Conservation (phyloP, 2,888 invertebrate species). For the Microchrysa polita region DNA sequence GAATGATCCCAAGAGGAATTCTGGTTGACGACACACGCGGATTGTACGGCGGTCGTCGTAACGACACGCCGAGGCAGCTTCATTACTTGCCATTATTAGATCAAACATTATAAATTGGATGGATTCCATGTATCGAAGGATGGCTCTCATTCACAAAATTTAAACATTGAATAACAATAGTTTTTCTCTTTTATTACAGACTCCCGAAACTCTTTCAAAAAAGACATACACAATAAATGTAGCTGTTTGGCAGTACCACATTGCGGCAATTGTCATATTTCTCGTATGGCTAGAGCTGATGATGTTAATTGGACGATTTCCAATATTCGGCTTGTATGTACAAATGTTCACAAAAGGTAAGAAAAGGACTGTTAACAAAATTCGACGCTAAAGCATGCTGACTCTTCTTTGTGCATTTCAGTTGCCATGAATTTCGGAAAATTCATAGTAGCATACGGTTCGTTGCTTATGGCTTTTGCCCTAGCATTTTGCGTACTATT, state of each 20-base stretch:
- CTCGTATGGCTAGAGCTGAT: conserved; percentile 85
- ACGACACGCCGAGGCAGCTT: no score
- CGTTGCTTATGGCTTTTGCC: conserved; percentile 81
- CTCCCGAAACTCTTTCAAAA: conserved; percentile 58
- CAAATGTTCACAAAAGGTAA: conserved; percentile 85
- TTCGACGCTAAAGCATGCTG: no score
- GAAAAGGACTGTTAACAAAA: neutral
- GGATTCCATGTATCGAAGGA: no score
- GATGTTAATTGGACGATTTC: conserved; percentile 87
- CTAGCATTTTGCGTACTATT: conserved; percentile 85
- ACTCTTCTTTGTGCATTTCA: conserved; percentile 53
- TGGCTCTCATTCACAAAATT: no score
- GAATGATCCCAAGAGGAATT: no score
- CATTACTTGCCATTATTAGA: no score
- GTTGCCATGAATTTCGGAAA: conserved; percentile 85
- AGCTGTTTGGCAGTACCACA: conserved; percentile 79
- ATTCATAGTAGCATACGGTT: conserved; percentile 82
- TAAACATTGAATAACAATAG: no score
- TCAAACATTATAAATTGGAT: no score
- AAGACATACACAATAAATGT: conserved; percentile 57
- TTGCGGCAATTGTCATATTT: conserved; percentile 81
- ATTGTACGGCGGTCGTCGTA: no score
- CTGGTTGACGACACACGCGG: no score
- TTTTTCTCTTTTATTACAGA: no score
- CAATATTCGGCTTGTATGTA: conserved; percentile 85